A percentile compares a stretch with the other conserved stretches of the same genome.
phyloP scores from a whole-genome alignment of 2,113 vertebrate species.

The rat (Rattus norvegicus) region DNA sequence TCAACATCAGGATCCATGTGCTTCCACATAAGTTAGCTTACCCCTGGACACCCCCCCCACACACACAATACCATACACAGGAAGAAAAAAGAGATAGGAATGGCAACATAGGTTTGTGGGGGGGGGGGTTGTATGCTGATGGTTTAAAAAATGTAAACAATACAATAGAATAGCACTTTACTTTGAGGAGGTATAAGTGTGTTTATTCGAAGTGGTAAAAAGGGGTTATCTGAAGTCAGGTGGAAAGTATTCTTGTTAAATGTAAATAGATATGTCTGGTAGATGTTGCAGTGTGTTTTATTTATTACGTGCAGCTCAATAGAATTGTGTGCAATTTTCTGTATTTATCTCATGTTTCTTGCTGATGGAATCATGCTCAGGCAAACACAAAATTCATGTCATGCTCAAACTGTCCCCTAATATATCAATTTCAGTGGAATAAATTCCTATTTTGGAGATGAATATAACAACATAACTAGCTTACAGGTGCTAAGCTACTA shows the following conservation, averaged over 20 bases:
- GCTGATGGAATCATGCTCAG: conserved; percentile 47
- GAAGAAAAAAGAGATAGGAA: neutral
- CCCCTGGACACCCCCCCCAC: no score
- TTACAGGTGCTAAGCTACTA: neutral
- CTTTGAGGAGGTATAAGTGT: conserved; percentile 39
- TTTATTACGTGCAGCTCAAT: neutral
- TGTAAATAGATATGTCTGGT: neutral
- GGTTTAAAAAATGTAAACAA: conserved; percentile 41
- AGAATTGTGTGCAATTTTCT: conserved; percentile 28
- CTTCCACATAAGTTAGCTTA: neutral
- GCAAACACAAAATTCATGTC: conserved; percentile 50
- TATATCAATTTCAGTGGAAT: conserved; percentile 40
- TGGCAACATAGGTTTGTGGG: neutral
- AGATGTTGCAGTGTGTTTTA: neutral
- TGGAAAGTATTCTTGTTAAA: neutral
- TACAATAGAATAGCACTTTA: neutral
- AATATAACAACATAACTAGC: conserved; percentile 20
- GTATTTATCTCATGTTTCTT: conserved; percentile 38
- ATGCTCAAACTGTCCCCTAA: conserved; percentile 45
- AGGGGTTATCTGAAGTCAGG: conserved; percentile 13
- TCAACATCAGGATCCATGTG: neutral
- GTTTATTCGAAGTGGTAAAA: neutral
- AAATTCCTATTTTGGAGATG: conserved; percentile 57
- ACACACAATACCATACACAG: no score
- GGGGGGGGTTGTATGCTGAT: neutral